These are phyloP conservation scores for Chrysocyon brachyurus DNA, from an alignment of 2,797 vertebrate species.

Conservation along the genomic window DNA sequence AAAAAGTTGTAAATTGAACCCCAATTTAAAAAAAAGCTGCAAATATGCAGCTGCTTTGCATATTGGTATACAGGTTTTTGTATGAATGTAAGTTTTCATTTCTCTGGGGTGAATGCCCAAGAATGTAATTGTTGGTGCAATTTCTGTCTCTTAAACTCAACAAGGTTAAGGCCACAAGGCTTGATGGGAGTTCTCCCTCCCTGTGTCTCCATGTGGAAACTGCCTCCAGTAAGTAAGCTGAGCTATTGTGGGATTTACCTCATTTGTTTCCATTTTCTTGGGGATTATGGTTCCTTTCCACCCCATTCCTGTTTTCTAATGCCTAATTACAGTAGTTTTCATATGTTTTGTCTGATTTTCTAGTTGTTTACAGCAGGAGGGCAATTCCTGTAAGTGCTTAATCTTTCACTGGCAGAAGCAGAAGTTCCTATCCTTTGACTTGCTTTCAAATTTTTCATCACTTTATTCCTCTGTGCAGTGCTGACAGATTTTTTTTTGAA, in stretches of 20 bases:
- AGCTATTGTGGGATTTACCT: not conserved
- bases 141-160: not conserved
- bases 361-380: not conserved
- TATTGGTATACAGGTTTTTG: not conserved
- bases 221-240: not conserved
- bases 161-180: not conserved
- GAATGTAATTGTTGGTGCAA: not conserved
- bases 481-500: constrained; percentile 2
- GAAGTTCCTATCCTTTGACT: not conserved
- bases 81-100: not conserved
- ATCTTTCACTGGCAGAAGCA: not conserved
- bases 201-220: not conserved
- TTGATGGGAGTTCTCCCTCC: not conserved
- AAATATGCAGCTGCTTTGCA: not conserved
- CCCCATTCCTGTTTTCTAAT: not conserved
- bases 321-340: not conserved
- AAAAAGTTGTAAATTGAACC: too few species aligned
- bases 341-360: not conserved
- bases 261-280: not conserved
- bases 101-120: not conserved
- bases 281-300: not conserved
- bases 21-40: too few species aligned
- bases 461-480: constrained; percentile 6
- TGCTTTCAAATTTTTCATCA: constrained; percentile 13
- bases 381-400: not conserved